Evolutionary conservation across 2,113 vertebrate species (phyloP).

Genomic region (Notothenia coriiceps): DNA sequence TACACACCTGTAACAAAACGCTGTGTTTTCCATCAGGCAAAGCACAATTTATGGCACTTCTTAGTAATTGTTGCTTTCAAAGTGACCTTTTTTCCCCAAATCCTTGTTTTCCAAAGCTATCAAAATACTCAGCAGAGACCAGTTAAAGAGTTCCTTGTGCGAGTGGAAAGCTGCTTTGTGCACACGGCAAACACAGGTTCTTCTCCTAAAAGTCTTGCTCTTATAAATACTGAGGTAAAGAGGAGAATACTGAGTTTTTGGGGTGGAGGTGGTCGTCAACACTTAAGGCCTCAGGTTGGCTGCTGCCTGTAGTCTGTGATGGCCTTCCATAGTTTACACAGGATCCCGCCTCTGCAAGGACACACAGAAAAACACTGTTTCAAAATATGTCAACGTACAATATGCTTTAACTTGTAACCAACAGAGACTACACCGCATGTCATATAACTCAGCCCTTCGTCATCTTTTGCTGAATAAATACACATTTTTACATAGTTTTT

Average conservation of each 20-base stretch:
- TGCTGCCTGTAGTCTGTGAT: slow-evolving; percentile 91
- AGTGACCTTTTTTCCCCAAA: slow-evolving; percentile 30
- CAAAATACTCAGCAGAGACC: slow-evolving; percentile 21
- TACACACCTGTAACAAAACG: slow-evolving; percentile 61
- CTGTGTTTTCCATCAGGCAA: slow-evolving; percentile 32
- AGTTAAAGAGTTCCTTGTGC: slow-evolving; percentile 2
- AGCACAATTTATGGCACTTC: slow-evolving; percentile 71
- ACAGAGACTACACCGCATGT: not conserved
- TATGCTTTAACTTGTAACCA: not conserved
- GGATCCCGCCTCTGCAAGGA: slow-evolving; percentile 90
- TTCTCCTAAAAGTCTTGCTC: slow-evolving; percentile 54
- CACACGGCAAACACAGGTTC: slow-evolving; percentile 20
- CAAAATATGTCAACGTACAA: not conserved
- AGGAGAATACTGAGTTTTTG: slow-evolving; percentile 74
- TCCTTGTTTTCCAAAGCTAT: slow-evolving; percentile 26
- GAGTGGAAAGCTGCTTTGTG: slow-evolving; percentile 29
- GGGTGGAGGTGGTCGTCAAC: slow-evolving; percentile 50
- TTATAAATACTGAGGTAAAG: slow-evolving; percentile 91
- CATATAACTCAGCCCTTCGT: too few species aligned
- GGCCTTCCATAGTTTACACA: slow-evolving; percentile 96
- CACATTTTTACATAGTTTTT: not conserved
- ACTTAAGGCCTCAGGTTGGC: slow-evolving; percentile 81
- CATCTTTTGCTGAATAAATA: too few species aligned
- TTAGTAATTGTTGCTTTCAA: slow-evolving; percentile 38
- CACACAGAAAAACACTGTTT: slow-evolving; percentile 6